Evolutionary conservation across 2,888 invertebrate species (phyloP), one percentile per base, ranked within the genome.

Genomic region (Seira ritae): DNA sequence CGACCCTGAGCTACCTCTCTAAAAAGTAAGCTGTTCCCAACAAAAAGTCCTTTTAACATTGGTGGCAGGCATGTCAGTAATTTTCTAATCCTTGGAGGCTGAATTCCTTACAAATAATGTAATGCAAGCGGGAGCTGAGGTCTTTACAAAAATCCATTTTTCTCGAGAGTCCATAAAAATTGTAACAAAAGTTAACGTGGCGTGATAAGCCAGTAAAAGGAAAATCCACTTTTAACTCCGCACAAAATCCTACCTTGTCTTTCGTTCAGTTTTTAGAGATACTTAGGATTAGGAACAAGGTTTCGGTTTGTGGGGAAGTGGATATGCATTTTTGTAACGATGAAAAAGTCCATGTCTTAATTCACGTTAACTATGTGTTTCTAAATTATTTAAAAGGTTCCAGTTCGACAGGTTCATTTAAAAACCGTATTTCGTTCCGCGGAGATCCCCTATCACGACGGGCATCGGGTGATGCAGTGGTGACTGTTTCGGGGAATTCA

Each of bases 341-440:
- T n/a, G n/a, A n/a, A n/a, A n/a, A 42, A 42, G 42, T 12, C 6
- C 42, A 42, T 42, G 42, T 42, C 12, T n/a, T n/a, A n/a, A n/a
- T n/a, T n/a, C n/a, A n/a, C n/a, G n/a, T n/a, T n/a, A 22, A 42
- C 66, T 74, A 31, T 62, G n/a, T 69, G 68, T 67, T 73, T 84
- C 60, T 85, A 60, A 81, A 85, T 75, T 62, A 81, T 81, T 85
- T 82, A 69, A 80, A 81, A 85, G 85, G 85, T 80, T 84, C 84
- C 68, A 86, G 84, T 37, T 73, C 82, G 74, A 82, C 82, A 66
- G 80, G 80, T 69, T 84, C 79, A 67, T 76, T 80, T 31, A 84
- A 68, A 62, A 71, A 69, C 3, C 72, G 67, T 67, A 60, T 70
- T n/a, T 37, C 60, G 31, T 76, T 62, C 60, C 42, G 22, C 19